phyloP scores from a whole-genome alignment of 1,140 invertebrate genomes.

The Zaprionus ghesquierei region DNA sequence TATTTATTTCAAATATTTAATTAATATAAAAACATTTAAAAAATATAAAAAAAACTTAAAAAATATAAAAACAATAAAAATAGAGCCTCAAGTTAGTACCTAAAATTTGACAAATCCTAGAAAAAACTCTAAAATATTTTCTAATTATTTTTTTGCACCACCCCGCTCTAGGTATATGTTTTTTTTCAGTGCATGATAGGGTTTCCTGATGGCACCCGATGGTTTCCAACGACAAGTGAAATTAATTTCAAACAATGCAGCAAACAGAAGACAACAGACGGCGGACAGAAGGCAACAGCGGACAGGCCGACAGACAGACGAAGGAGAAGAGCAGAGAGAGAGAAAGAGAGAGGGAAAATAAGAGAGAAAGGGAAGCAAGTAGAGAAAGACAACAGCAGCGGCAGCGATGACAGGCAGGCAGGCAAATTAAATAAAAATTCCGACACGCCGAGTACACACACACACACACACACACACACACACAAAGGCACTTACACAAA shows the following conservation, averaged over 20 bases:
- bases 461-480: neutral
- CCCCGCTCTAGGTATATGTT: neutral
- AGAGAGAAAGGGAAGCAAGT: conserved; percentile 7
- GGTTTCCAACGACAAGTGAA: conserved; percentile 67
- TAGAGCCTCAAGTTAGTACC: no score
- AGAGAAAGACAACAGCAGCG: conserved; percentile 5
- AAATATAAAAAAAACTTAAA: no score
- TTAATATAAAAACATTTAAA: no score
- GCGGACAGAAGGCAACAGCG: conserved; percentile 30
- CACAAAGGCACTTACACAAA: no score
- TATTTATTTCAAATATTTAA: no score
- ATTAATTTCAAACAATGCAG: conserved; percentile 79
- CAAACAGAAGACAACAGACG: conserved; percentile 65
- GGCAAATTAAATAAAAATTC: conserved; percentile 80
- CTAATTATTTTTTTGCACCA: no score
- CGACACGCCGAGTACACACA: conserved; percentile 46
- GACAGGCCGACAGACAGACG: conserved; percentile 54
- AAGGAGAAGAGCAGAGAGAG: conserved; percentile 27
- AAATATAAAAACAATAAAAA: no score
- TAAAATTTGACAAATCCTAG: no score
- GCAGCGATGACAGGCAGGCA: conserved; percentile 34
- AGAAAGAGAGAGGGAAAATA: conserved; percentile 1
- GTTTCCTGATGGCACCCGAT: neutral
- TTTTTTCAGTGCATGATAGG: conserved; percentile 15
- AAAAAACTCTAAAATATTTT: no score